A percentile compares a stretch with the other conserved stretches of the same genome.
Conservation (phyloP, 2,797 vertebrate species). For the Petrocephalus sullivani region DNA sequence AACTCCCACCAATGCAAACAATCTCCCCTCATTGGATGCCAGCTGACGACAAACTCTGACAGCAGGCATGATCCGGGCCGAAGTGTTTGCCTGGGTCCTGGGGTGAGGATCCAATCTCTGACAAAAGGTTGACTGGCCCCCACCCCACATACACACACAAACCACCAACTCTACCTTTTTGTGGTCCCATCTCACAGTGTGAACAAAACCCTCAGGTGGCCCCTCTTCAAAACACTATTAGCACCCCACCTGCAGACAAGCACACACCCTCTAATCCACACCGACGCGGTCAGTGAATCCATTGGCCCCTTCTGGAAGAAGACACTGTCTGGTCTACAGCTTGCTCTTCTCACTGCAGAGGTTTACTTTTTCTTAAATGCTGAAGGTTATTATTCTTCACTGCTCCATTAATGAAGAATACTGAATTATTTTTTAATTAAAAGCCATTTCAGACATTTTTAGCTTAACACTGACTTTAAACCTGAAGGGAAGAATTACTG, state of each 20-base stretch:
- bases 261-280: neutral
- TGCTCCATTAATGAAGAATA: neutral
- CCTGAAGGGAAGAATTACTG: neutral
- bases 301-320: neutral
- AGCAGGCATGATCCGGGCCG: slow-evolving; percentile 53
- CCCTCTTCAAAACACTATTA: slow-evolving; percentile 34
- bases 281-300: neutral
- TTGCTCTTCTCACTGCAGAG: neutral
- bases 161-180: neutral
- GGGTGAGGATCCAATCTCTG: slow-evolving; percentile 52
- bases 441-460: neutral
- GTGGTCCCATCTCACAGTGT: slow-evolving; percentile 41
- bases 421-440: neutral
- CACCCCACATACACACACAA: no score
- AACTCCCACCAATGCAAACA: slow-evolving; percentile 71
- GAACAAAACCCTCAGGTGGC: slow-evolving; percentile 50
- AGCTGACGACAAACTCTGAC: slow-evolving; percentile 58
- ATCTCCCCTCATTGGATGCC: slow-evolving; percentile 41
- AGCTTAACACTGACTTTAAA: slow-evolving; percentile 7
- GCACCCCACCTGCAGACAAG: neutral
- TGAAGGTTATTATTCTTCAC: neutral
- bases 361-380: neutral
- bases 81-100: slow-evolving; percentile 61
- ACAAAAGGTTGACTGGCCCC: slow-evolving; percentile 47
- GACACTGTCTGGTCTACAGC: neutral